phyloP scores from a whole-genome alignment of 2,888 invertebrate species.

The Mythimna vitellina region DNA sequence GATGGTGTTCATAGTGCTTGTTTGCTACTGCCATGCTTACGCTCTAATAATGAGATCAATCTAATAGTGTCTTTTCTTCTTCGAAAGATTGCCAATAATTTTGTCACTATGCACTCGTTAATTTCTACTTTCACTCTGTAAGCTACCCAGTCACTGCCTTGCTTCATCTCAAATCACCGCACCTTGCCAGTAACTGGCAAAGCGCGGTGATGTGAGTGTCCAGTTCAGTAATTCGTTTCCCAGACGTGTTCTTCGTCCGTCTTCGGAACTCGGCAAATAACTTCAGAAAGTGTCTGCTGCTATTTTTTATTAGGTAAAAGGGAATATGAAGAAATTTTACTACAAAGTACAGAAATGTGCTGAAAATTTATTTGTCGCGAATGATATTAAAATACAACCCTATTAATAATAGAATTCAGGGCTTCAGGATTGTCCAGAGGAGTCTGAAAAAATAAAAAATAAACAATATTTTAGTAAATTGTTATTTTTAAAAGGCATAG shows the following conservation, averaged over 20 bases:
- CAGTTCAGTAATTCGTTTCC: too few species aligned
- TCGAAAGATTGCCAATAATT: too few species aligned
- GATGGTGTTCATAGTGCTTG: too few species aligned
- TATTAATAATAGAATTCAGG: conserved; percentile 91
- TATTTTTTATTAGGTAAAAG: not conserved
- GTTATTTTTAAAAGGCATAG: not conserved
- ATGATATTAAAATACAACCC: conserved; percentile 65
- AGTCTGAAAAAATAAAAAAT: conserved; percentile 81
- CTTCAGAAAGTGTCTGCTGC: not conserved
- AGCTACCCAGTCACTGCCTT: too few species aligned
- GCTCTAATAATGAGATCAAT: too few species aligned
- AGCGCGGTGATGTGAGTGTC: too few species aligned
- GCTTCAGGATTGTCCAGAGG: conserved; percentile 93
- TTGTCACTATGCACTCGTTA: too few species aligned
- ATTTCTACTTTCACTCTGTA: too few species aligned
- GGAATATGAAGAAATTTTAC: not conserved
- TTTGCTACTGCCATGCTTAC: too few species aligned
- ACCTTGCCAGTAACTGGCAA: too few species aligned
- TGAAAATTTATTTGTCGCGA: not conserved
- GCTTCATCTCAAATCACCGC: too few species aligned
- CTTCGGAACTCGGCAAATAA: not conserved
- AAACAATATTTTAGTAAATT: not conserved
- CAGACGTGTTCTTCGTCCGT: not conserved
- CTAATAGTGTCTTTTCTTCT: too few species aligned
- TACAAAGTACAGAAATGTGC: not conserved